Conservation (phyloP, 2,113 vertebrate genomes). For the Ibidorhyncha struthersii region DNA sequence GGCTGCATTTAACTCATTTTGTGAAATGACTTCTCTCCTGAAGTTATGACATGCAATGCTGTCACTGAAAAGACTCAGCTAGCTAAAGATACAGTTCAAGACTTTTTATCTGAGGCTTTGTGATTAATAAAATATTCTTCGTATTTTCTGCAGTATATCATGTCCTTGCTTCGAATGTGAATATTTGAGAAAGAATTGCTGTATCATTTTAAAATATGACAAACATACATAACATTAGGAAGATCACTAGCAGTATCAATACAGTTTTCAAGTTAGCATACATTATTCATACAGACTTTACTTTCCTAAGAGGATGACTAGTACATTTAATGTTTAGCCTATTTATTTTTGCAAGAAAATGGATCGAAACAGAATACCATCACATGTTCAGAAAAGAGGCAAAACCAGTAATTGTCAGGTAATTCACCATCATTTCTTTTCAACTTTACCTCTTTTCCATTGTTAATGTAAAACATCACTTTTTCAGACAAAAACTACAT, state of each 20-base stretch:
- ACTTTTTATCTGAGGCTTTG: neutral
- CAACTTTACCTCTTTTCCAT: neutral
- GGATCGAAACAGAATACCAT: neutral
- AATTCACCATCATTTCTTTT: neutral
- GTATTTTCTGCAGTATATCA: neutral
- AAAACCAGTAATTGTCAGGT: neutral
- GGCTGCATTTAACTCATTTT: neutral
- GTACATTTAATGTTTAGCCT: neutral
- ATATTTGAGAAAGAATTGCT: neutral
- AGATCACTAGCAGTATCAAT: neutral
- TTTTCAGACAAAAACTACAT: neutral
- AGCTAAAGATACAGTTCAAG: neutral
- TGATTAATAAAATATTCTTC: neutral
- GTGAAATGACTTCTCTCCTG: neutral
- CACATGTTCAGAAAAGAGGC: neutral
- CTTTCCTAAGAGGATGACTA: neutral
- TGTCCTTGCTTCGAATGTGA: neutral
- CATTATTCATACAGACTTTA: neutral
- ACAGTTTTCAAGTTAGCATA: neutral
- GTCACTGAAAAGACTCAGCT: neutral
- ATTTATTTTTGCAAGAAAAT: neutral
- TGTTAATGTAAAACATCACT: neutral
- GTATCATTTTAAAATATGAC: neutral
- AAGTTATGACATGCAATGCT: neutral
- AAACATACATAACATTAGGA: neutral